A percentile compares a stretch with the other conserved stretches of the same genome.
Evolutionary conservation across 2,888 invertebrate genomes (phyloP).

Genomic region (Synergus itoensis): DNA sequence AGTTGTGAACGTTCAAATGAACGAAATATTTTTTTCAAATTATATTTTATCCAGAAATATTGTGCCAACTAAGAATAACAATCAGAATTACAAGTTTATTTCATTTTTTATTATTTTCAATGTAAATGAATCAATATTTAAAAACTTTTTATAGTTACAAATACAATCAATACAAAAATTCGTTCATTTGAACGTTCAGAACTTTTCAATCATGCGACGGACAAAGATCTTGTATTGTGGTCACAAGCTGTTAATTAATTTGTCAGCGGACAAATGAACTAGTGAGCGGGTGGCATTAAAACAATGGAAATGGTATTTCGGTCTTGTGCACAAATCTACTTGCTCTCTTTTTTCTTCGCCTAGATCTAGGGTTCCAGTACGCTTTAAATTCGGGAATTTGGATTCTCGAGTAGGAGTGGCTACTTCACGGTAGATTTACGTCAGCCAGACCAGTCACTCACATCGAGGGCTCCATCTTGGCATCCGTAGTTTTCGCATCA

Average conservation of each 20-base stretch:
- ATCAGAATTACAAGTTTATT: too few species aligned
- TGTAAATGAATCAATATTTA: too few species aligned
- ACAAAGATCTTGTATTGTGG: not conserved
- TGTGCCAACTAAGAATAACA: too few species aligned
- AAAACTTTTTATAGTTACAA: too few species aligned
- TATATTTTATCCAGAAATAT: too few species aligned
- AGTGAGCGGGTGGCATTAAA: slow-evolving; percentile 28
- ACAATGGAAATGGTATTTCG: slow-evolving; percentile 15
- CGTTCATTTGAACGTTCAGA: too few species aligned
- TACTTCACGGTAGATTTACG: slow-evolving; percentile 54
- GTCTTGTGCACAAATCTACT: not conserved
- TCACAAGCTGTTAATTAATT: slow-evolving; percentile 55
- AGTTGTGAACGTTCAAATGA: too few species aligned
- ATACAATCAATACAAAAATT: too few species aligned
- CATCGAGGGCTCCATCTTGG: slow-evolving; percentile 25
- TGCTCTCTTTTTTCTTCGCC: not conserved
- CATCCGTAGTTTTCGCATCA: slow-evolving; percentile 37
- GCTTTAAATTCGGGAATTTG: slow-evolving; percentile 27
- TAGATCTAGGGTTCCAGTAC: not conserved
- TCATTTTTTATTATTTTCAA: too few species aligned
- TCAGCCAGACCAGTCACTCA: slow-evolving; percentile 49
- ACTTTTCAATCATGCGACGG: too few species aligned
- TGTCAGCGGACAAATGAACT: slow-evolving; percentile 41
- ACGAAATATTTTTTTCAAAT: too few species aligned
- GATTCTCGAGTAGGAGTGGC: slow-evolving; percentile 41